phyloP scores from a whole-genome alignment of 2,113 vertebrate species.

The Hypomesus transpacificus region DNA sequence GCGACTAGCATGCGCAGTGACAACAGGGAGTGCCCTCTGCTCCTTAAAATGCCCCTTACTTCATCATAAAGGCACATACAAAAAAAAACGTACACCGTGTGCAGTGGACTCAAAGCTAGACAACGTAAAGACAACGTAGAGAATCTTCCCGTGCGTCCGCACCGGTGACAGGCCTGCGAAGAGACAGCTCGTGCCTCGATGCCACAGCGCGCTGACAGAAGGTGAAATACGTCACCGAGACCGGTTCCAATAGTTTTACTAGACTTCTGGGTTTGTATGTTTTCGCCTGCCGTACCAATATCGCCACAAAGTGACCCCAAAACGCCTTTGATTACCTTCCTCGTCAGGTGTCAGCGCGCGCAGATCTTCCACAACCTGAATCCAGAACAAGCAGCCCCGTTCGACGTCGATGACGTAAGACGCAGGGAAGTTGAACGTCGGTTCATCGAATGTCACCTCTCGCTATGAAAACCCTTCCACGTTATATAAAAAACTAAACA shows the following conservation, averaged over 20 bases:
- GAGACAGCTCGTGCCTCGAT: slow-evolving; percentile 55
- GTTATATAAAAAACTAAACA: too few relatives aligned
- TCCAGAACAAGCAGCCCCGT: slow-evolving; percentile 75
- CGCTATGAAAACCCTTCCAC: slow-evolving; percentile 7
- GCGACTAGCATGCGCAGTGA: slow-evolving; percentile 53
- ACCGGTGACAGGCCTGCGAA: slow-evolving; percentile 61
- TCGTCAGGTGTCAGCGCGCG: slow-evolving; percentile 61
- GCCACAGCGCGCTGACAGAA: slow-evolving; percentile 56
- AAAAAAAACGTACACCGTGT: neutral
- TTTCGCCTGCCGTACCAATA: slow-evolving; percentile 2
- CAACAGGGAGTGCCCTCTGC: slow-evolving; percentile 26
- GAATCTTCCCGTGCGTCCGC: slow-evolving; percentile 35
- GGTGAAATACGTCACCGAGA: slow-evolving; percentile 36
- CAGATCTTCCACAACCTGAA: slow-evolving; percentile 72
- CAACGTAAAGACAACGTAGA: slow-evolving; percentile 3
- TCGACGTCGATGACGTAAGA: slow-evolving; percentile 69
- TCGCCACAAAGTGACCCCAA: neutral
- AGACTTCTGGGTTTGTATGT: neutral
- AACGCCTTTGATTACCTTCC: slow-evolving; percentile 57
- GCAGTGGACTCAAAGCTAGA: neutral
- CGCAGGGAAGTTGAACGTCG: slow-evolving; percentile 49
- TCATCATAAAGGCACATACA: neutral
- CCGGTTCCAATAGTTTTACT: neutral
- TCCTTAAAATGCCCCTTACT: slow-evolving; percentile 7
- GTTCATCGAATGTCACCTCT: slow-evolving; percentile 41